Conservation (phyloP, 2,888 invertebrate genomes). For the Acrocyrtus sp. region DNA sequence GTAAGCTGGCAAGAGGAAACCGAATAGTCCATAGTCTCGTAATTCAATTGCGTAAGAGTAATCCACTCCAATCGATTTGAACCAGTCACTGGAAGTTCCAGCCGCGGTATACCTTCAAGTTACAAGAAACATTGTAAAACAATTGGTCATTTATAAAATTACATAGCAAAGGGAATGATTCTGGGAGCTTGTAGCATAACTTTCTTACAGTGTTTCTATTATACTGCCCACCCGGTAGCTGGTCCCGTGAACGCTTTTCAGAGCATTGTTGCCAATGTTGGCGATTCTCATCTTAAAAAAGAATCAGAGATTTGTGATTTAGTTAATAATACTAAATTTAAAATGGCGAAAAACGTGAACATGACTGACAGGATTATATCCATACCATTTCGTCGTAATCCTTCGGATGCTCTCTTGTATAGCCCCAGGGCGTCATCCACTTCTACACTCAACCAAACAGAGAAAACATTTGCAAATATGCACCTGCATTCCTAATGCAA, state of each 20-base stretch:
- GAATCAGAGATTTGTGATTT: constrained; percentile 1
- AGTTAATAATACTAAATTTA: background rate
- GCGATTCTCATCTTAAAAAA: constrained; percentile 40
- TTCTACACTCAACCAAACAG: constrained; percentile 16
- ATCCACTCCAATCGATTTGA: constrained; percentile 39
- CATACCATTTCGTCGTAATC: constrained; percentile 44
- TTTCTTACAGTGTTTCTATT: constrained; percentile 37
- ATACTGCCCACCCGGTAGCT: constrained; percentile 41
- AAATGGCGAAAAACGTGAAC: background rate
- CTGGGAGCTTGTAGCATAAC: too few relatives aligned
- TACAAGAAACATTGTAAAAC: too few relatives aligned
- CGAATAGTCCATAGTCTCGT: constrained; percentile 38
- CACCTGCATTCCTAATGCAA: background rate
- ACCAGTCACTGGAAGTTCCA: constrained; percentile 35
- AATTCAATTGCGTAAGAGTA: constrained; percentile 41
- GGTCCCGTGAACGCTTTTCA: constrained; percentile 40
- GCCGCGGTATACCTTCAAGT: constrained; percentile 27
- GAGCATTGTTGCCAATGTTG: constrained; percentile 36
- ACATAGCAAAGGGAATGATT: background rate
- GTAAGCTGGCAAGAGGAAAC: constrained; percentile 43
- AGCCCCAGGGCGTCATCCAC: constrained; percentile 50
- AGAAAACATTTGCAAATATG: background rate
- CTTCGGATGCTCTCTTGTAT: constrained; percentile 15
- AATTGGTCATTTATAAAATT: too few relatives aligned
- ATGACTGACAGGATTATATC: background rate